Percentiles rank a stretch among this genome's conserved stretches.
These are phyloP conservation scores for Dicaeum eximium DNA, from an alignment of 2,113 vertebrate genomes.

Conservation along the genomic window DNA sequence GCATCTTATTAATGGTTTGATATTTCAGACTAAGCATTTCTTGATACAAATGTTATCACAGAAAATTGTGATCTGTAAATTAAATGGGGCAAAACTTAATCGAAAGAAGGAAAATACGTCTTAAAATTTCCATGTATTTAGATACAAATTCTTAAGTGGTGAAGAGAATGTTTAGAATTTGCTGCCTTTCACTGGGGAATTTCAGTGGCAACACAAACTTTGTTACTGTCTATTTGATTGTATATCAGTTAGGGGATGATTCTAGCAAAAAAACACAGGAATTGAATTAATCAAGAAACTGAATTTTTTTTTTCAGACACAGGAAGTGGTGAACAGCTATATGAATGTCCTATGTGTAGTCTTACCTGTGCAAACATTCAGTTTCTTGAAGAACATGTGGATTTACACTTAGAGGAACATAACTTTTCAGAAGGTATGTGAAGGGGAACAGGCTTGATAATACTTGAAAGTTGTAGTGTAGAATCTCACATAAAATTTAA, in stretches of 20 bases:
- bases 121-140: background rate
- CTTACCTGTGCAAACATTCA: slow-evolving; percentile 75
- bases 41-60: background rate
- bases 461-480: background rate
- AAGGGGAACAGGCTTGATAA: background rate
- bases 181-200: background rate
- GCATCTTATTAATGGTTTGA: background rate
- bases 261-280: background rate
- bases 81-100: background rate
- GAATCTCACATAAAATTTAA: background rate
- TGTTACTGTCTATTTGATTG: background rate
- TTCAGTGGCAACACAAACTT: background rate
- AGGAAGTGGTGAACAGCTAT: slow-evolving; percentile 48
- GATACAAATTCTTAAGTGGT: background rate
- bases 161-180: background rate
- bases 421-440: slow-evolving; percentile 68
- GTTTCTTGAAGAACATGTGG: slow-evolving; percentile 86
- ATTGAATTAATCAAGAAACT: background rate
- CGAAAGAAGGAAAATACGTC: background rate
- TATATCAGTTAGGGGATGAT: fast-evolving
- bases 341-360: slow-evolving; percentile 87
- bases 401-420: slow-evolving; percentile 82
- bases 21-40: background rate
- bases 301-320: slow-evolving; percentile 19
- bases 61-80: background rate